Evolutionary conservation across 2,888 invertebrate genomes (phyloP).

Genomic region (Leucozona laternaria): DNA sequence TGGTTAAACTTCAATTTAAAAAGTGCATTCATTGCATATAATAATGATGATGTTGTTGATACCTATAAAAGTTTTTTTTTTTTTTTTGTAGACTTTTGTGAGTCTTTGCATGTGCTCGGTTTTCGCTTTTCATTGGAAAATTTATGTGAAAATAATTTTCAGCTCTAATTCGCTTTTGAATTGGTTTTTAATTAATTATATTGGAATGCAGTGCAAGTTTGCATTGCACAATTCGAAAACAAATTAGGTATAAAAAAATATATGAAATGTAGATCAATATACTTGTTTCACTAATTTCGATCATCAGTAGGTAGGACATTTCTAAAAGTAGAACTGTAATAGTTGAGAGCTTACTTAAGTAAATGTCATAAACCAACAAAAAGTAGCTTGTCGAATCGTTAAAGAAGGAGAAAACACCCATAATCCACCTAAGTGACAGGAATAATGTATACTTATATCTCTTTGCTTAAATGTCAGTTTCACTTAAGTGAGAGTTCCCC

Average conservation of each 20-base stretch:
- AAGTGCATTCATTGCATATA: conserved; percentile 39
- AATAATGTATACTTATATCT: no score
- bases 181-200: conserved; percentile 69
- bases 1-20: conserved; percentile 27
- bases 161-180: conserved; percentile 72
- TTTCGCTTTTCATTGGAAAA: conserved; percentile 72
- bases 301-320: no score
- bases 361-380: no score
- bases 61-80: conserved; percentile 1
- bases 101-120: conserved; percentile 16
- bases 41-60: conserved; percentile 11
- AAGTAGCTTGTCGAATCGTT: no score
- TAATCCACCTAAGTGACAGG: no score
- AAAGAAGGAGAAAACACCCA: no score
- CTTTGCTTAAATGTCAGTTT: no score
- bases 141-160: conserved; percentile 74
- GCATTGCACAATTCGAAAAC: conserved; percentile 55
- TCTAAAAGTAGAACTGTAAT: no score
- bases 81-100: neutral
- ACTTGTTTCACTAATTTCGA: no score
- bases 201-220: conserved; percentile 26
- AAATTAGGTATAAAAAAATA: conserved; percentile 10
- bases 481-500: no score
- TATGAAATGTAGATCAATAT: no score
- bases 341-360: no score